phyloP scores from a whole-genome alignment of 2,113 vertebrate species.

The Eleginops maclovinus region DNA sequence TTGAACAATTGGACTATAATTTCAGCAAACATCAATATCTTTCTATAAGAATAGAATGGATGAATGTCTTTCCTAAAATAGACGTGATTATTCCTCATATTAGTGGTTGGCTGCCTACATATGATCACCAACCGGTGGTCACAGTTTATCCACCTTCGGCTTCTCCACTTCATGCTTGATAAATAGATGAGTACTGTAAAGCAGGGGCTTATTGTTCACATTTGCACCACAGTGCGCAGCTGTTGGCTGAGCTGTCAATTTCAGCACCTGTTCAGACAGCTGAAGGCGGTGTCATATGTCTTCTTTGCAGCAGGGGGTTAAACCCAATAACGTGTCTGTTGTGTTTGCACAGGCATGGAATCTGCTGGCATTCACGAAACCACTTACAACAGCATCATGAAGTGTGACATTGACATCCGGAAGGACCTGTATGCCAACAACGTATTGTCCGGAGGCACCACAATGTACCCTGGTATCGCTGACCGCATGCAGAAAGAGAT shows the following conservation, averaged over 20 bases:
- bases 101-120: not conserved
- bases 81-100: slow-evolving; percentile 13
- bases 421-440: slow-evolving; percentile 97
- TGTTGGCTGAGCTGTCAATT: slow-evolving; percentile 62
- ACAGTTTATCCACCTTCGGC: not conserved
- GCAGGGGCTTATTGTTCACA: slow-evolving; percentile 27
- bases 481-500: slow-evolving; percentile 97
- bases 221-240: slow-evolving; percentile 37
- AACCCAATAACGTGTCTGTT: slow-evolving; percentile 1
- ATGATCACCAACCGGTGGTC: slow-evolving; percentile 16
- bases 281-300: slow-evolving; percentile 31
- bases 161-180: slow-evolving; percentile 6
- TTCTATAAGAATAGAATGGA: not conserved
- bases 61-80: not conserved
- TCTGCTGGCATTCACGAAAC: slow-evolving; percentile 96
- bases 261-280: slow-evolving; percentile 71
- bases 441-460: slow-evolving; percentile 92
- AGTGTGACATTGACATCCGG: slow-evolving; percentile 95
- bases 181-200: slow-evolving; percentile 27
- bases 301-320: not conserved
- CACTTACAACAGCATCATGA: slow-evolving; percentile 97
- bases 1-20: not conserved
- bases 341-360: slow-evolving; percentile 88
- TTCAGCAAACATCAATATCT: not conserved
- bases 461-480: slow-evolving; percentile 96